Conservation (phyloP, 1,140 invertebrate genomes). For the Achatina immaculata region DNA sequence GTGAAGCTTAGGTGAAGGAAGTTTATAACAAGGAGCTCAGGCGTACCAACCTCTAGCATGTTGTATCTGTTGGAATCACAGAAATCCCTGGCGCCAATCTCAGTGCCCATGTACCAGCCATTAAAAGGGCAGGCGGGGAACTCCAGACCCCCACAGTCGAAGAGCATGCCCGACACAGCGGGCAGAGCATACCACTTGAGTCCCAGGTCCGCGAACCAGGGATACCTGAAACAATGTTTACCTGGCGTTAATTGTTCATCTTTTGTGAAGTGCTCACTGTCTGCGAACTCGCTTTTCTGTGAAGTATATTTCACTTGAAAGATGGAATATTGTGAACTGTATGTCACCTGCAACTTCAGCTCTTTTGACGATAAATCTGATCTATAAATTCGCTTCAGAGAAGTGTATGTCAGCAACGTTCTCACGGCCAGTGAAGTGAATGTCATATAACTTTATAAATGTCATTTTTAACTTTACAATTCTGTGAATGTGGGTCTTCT, state of each 20-base stretch:
- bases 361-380: too few species aligned
- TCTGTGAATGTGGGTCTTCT: too few species aligned
- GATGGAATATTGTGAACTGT: too few species aligned
- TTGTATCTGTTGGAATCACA: conserved; percentile 90
- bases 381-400: too few species aligned
- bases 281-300: too few species aligned
- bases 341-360: too few species aligned
- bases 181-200: conserved; percentile 92
- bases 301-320: too few species aligned
- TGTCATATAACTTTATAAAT: too few species aligned
- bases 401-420: too few species aligned
- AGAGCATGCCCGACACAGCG: conserved; percentile 88
- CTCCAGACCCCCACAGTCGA: conserved; percentile 94
- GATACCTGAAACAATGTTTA: conserved; percentile 75
- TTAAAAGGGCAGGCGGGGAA: conserved; percentile 94
- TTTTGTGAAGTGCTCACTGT: not conserved
- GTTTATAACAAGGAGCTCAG: not conserved
- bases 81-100: conserved; percentile 91
- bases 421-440: too few species aligned
- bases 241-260: not conserved
- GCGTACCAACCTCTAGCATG: conserved; percentile 74
- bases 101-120: conserved; percentile 98
- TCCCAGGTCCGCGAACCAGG: conserved; percentile 88
- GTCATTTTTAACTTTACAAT: too few species aligned
- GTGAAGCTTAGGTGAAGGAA: too few species aligned